Base-by-base conservation (phyloP, 2,888 invertebrate species). In the Torymus tubicola region DNA sequence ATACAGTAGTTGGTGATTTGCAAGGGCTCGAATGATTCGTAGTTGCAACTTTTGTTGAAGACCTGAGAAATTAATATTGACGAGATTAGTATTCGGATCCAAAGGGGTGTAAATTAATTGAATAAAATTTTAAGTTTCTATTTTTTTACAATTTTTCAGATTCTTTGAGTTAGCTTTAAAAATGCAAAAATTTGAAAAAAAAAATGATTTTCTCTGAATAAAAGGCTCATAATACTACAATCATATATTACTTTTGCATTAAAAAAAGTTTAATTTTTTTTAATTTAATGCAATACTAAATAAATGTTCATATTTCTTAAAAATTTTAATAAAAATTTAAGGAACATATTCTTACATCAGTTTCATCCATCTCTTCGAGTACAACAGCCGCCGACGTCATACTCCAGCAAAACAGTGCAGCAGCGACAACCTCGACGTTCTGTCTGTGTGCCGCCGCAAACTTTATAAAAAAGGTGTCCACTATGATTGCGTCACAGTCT, bases 361-460 rank as follows among this genome's bases (percentile, higher is more conserved):
- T 87, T 21, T 90, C 89, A 64, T 90, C 90, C 88, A 89, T 88
- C 84, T 90, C 88, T 21, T 87, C 87, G 79, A 88, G 84, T 2
- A 80, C 82, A 50, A 88, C 84, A 2, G 86, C 86, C 3, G 87
- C 82, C 0, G 88, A 83, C 14, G 86, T 84, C 14, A 87, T 83
- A n/a, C 87, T 85, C 90, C 90, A 91, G 60, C 84, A 86, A 71
- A 91, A 90, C 4, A 89, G 83, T 52, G 87, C 87, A 2, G 86
- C 83, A 18, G 86, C 83, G 16, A 83, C 83, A 14, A 85, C 80
- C 13, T 79, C 83, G 2, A 86, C 85, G 52, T 83, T 42, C 3
- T 80, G 60, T 2, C 70, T 72, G 55, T 86, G 69, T 0, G 5
- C 65, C 5, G 81, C 53, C 2, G 73, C 78, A 69, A 90, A 90